A percentile compares a stretch with the other conserved stretches of the same genome.
phyloP scores from a whole-genome alignment of 2,113 vertebrate genomes.

The Heloderma charlesbogerti region DNA sequence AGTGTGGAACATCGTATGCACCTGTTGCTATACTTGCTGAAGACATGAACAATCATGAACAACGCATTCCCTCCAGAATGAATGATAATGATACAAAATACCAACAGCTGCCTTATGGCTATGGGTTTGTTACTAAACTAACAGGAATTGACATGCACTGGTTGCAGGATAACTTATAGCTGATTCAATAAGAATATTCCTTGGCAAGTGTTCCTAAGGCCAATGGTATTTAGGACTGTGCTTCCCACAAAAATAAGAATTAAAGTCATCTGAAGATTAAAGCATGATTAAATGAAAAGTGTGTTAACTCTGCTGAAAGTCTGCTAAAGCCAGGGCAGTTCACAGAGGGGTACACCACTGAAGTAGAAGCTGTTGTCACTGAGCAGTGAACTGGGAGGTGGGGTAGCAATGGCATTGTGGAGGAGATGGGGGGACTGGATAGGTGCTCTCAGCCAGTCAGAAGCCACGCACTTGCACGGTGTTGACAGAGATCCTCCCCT shows the following conservation, averaged over 20 bases:
- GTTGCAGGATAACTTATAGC: slow-evolving; percentile 37
- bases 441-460: not conserved
- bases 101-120: slow-evolving; percentile 39
- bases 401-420: not conserved
- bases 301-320: slow-evolving; percentile 10
- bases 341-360: not conserved
- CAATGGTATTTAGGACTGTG: slow-evolving; percentile 7
- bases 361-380: not conserved
- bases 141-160: slow-evolving; percentile 1
- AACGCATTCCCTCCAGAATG: not conserved
- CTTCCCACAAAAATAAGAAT: slow-evolving; percentile 25
- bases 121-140: not conserved
- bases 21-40: not conserved
- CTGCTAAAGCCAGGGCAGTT: not conserved
- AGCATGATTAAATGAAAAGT: slow-evolving; percentile 8
- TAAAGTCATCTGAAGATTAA: slow-evolving; percentile 5
- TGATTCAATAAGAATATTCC: slow-evolving; percentile 20
- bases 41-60: no score
- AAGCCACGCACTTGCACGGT: no score
- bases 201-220: not conserved
- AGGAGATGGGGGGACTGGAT: not conserved
- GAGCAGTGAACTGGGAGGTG: not conserved
- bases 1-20: not conserved
- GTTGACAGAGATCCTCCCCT: not conserved
- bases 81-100: slow-evolving; percentile 25